A percentile compares a stretch with the other conserved stretches of the same genome.
phyloP scores from a whole-genome alignment of 37 sponge, comb jelly and placozoan species.

The Lycopodina hypogea region DNA sequence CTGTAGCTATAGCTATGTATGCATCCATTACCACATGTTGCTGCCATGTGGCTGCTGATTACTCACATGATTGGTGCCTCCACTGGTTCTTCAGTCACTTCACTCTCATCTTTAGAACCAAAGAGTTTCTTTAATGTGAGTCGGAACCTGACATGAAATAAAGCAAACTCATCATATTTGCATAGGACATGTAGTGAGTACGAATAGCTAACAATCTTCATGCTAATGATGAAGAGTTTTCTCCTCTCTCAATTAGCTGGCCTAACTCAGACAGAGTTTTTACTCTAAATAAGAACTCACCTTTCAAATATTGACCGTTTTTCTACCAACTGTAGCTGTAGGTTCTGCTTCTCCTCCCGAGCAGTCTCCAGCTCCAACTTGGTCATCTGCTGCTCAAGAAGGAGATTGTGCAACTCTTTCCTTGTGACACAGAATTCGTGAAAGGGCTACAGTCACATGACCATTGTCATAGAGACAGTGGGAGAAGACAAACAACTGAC shows the following conservation, averaged over 20 bases:
- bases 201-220: too few species aligned
- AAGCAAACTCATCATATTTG: not conserved
- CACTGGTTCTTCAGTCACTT: not conserved
- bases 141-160: slow-evolving; percentile 10
- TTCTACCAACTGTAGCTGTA: slow-evolving; percentile 25
- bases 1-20: too few species aligned
- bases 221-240: too few species aligned
- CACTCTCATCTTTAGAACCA: not conserved
- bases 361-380: slow-evolving; percentile 45
- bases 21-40: too few species aligned
- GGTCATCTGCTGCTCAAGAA: slow-evolving; percentile 41
- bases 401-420: slow-evolving; percentile 53
- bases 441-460: slow-evolving; percentile 33
- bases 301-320: slow-evolving; percentile 40
- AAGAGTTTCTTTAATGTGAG: slow-evolving; percentile 12
- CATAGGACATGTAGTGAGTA: too few species aligned
- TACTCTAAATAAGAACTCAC: too few species aligned
- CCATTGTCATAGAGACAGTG: not conserved
- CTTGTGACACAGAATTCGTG: slow-evolving; percentile 65
- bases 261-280: too few species aligned
- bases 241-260: too few species aligned
- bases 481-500: not conserved
- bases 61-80: not conserved
- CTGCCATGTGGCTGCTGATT: too few species aligned
- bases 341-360: slow-evolving; percentile 6